Evolutionary conservation across 2,113 vertebrate species (phyloP), one percentile per base, ranked within the genome.

Genomic region (Bostrychus sinensis): DNA sequence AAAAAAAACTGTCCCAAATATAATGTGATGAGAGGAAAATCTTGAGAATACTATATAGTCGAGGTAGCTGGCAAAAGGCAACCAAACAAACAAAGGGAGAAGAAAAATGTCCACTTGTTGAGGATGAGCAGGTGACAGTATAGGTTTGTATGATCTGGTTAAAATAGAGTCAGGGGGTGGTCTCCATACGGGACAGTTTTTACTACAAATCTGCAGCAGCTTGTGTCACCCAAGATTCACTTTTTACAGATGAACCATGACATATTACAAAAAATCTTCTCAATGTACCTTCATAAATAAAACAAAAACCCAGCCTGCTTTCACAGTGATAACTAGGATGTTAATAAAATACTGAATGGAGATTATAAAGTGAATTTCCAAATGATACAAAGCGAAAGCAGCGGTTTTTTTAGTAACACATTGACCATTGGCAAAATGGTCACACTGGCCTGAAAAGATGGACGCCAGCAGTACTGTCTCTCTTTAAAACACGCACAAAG

Each of bases 61-160:
- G 95, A 95, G 95, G 94, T 96, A 95, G 95, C 93, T 95, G 93
- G 90, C 88, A 86, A 78, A 78, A 90, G 89, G 76, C 80, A 93
- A 91, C 90, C 86, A 84, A 88, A 92, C 88, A 77, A 51, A 90
- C 69, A 74, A 69, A 39, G 30, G 56, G 41, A 50, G 32, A 50
- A 19, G 13, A 25, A 26, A 45, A 38, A 39, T 53, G 58, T 75
- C 69, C 58, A 74, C 75, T 66, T 50, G 46, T 50, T 65, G 37
- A 23, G 72, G 70, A 73, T 69, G 67, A 70, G 64, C 69, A 77
- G 62, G 56, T 55, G 60, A 36, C 36, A 69, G 58, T 66, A 70
- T 45, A 65, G 45, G 56, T 56, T 37, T 41, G 68, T 65, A 41
- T 20, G 17, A 26, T 13, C 22, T n/a, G 17, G 39, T 55, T 62